A percentile compares a stretch with the other conserved stretches of the same genome.
These are phyloP conservation scores for Macrocentrus cingulum DNA, from an alignment of 1,140 invertebrate species.

Conservation along the genomic window DNA sequence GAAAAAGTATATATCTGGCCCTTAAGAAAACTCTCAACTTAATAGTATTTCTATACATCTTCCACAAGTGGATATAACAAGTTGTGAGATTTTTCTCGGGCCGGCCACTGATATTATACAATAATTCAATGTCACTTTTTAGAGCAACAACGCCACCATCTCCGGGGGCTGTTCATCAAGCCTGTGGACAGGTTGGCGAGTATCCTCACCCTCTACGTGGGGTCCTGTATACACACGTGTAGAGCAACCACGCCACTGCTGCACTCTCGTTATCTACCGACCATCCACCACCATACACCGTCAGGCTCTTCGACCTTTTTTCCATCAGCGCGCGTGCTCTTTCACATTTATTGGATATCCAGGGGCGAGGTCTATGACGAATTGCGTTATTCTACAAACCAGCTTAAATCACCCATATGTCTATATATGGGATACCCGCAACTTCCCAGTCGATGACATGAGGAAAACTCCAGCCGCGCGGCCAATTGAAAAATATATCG, in stretches of 20 bases:
- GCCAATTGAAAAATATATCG: too few relatives aligned
- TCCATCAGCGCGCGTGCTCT: too few relatives aligned
- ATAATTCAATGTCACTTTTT: slow-evolving; percentile 48
- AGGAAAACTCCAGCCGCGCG: too few relatives aligned
- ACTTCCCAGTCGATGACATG: too few relatives aligned
- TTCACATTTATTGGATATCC: too few relatives aligned
- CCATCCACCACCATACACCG: too few relatives aligned
- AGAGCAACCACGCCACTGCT: too few relatives aligned
- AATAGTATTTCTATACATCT: slow-evolving; percentile 7
- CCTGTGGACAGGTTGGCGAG: slow-evolving; percentile 38
- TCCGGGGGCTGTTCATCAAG: slow-evolving; percentile 45
- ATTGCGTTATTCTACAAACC: too few relatives aligned
- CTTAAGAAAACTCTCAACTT: not conserved
- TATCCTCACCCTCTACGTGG: slow-evolving; percentile 2
- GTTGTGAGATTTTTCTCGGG: slow-evolving; percentile 16
- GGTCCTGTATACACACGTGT: slow-evolving; percentile 10
- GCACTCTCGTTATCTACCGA: not conserved
- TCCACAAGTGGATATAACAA: not conserved
- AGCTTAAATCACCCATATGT: too few relatives aligned
- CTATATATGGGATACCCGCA: too few relatives aligned
- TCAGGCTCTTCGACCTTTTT: not conserved
- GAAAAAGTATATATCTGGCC: too few relatives aligned
- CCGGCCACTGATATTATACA: slow-evolving; percentile 29
- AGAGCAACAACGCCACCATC: slow-evolving; percentile 34
- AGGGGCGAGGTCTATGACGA: too few relatives aligned